These are phyloP conservation scores for Carollia perspicillata DNA, from an alignment of 2,113 vertebrate genomes.

Conservation along the genomic window DNA sequence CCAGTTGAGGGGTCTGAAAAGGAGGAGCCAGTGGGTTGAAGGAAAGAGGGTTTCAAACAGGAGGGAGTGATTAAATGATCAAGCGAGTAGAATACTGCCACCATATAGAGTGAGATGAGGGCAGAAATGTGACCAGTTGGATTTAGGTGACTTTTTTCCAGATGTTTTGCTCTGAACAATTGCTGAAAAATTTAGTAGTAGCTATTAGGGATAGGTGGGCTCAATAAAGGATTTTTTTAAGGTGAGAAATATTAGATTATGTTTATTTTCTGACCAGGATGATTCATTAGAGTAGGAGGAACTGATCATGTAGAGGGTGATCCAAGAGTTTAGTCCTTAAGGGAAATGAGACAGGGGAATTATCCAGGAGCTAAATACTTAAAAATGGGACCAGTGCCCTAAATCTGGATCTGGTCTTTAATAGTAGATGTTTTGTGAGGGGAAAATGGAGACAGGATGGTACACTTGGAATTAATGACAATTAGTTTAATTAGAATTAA, in stretches of 20 bases:
- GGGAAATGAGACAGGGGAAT: not conserved
- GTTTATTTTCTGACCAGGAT: not conserved
- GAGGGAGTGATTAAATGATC: not conserved
- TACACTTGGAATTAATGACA: not conserved
- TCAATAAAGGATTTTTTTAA: not conserved
- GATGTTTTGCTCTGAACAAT: slow-evolving; percentile 22
- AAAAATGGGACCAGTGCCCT: not conserved
- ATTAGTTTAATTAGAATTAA: not conserved
- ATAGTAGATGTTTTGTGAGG: not conserved
- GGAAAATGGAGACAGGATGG: not conserved
- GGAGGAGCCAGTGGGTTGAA: not conserved
- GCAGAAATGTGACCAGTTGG: not conserved
- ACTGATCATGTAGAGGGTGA: not conserved
- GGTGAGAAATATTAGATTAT: not conserved
- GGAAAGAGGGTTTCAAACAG: not conserved
- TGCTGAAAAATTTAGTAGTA: not conserved
- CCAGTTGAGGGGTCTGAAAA: not conserved
- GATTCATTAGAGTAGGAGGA: slow-evolving; percentile 22
- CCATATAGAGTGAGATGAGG: not conserved
- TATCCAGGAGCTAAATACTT: not conserved
- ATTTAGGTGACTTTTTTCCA: slow-evolving; percentile 20
- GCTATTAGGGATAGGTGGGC: not conserved
- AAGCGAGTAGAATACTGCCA: not conserved
- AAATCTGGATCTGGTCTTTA: slow-evolving; percentile 12
- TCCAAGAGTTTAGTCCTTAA: not conserved